Percentiles rank a stretch among this genome's conserved stretches.
Conservation (phyloP, 1,140 invertebrate genomes). For the Ostrea denselamellosa region DNA sequence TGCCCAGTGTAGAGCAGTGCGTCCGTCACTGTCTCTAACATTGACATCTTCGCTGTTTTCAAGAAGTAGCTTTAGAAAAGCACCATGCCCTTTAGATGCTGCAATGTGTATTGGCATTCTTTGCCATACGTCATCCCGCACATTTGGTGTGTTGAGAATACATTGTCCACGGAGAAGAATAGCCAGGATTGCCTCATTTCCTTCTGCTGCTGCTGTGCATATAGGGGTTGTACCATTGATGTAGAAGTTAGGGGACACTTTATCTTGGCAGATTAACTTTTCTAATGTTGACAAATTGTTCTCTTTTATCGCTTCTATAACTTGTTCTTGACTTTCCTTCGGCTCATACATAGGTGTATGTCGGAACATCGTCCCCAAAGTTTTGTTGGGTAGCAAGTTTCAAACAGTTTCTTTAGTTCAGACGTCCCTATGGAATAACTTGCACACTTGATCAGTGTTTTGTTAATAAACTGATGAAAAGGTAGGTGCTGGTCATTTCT, state of each 20-base stretch:
- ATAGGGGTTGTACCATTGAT: slow-evolving; percentile 59
- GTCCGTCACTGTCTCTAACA: slow-evolving; percentile 67
- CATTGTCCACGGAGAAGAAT: slow-evolving; percentile 61
- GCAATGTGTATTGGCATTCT: slow-evolving; percentile 73
- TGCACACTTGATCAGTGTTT: too few relatives aligned
- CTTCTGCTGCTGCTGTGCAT: slow-evolving; percentile 59
- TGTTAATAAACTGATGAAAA: too few relatives aligned
- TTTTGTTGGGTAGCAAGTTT: too few relatives aligned
- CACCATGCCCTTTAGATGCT: slow-evolving; percentile 66
- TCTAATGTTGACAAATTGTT: slow-evolving; percentile 58
- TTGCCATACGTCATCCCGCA: slow-evolving; percentile 63
- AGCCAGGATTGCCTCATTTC: slow-evolving; percentile 58
- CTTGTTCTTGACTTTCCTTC: neutral
- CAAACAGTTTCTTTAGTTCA: too few relatives aligned
- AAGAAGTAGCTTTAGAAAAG: slow-evolving; percentile 63
- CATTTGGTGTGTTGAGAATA: slow-evolving; percentile 57
- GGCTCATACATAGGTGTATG: neutral
- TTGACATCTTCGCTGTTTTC: slow-evolving; percentile 68
- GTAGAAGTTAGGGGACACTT: slow-evolving; percentile 65
- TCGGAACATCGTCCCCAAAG: too few relatives aligned
- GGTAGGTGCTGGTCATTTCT: too few relatives aligned
- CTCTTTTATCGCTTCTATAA: slow-evolving; percentile 59
- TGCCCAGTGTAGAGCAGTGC: slow-evolving; percentile 74
- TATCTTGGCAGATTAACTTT: slow-evolving; percentile 52
- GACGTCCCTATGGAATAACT: too few relatives aligned